A percentile compares a stretch with the other conserved stretches of the same genome.
Evolutionary conservation across 2,797 vertebrate genomes (phyloP).

Genomic region (Phoxinus dragarum): DNA sequence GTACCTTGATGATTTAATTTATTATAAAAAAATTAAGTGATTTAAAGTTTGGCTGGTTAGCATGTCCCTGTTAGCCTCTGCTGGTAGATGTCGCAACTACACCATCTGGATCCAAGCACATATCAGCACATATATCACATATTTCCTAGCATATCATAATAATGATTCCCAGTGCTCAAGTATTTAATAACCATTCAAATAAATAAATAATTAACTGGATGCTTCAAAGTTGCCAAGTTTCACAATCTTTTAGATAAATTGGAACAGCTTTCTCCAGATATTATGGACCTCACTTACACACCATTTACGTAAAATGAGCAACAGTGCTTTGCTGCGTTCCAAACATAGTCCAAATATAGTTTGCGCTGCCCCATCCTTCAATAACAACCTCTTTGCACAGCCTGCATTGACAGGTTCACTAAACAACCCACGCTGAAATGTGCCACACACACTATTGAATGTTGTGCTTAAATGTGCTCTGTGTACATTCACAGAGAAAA

Average conservation of each 20-base stretch:
- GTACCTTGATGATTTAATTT: background rate
- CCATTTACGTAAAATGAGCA: background rate
- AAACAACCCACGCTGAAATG: constrained; percentile 8
- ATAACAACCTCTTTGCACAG: constrained; percentile 14
- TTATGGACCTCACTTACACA: background rate
- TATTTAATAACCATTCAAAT: background rate
- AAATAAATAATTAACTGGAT: background rate
- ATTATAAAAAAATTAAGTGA: no score
- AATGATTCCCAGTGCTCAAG: background rate
- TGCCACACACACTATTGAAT: background rate
- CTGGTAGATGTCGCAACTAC: no score
- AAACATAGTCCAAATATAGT: constrained; percentile 26
- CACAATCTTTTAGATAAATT: background rate
- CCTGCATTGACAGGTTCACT: constrained; percentile 18
- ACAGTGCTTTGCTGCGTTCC: background rate
- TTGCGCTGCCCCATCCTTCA: constrained; percentile 3
- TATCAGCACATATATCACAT: no score
- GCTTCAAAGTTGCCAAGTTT: background rate
- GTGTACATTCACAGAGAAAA: no score
- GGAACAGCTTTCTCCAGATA: background rate
- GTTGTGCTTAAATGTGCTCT: background rate
- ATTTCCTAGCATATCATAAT: no score
- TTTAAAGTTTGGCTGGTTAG: no score
- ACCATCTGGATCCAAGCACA: no score
- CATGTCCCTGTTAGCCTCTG: no score